phyloP scores from a whole-genome alignment of 2,888 invertebrate species.

The Tridacna gigas region DNA sequence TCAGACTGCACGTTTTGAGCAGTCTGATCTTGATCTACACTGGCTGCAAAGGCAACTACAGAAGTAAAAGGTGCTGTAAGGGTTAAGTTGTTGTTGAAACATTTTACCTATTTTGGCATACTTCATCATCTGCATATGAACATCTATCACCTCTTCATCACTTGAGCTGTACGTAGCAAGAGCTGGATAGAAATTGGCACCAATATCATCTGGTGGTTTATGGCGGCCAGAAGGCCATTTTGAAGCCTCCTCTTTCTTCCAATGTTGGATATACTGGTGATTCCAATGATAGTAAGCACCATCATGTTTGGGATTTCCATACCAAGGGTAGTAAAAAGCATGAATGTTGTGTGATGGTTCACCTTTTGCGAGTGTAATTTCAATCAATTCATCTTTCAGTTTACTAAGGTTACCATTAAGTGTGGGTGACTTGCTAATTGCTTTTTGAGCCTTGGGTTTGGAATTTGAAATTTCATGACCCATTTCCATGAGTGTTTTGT shows the following conservation, averaged over 20 bases:
- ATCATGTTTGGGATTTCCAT: slow-evolving; percentile 81
- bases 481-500: slow-evolving; percentile 20
- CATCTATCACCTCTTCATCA: slow-evolving; percentile 86
- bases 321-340: slow-evolving; percentile 86
- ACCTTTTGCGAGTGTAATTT: neutral
- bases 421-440: neutral
- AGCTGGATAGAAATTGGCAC: slow-evolving; percentile 86
- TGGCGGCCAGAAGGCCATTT: slow-evolving; percentile 86
- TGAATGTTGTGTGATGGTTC: slow-evolving; percentile 82
- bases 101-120: slow-evolving; percentile 86
- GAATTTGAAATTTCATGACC: neutral
- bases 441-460: neutral
- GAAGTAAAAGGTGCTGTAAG: no score
- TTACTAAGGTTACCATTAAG: neutral
- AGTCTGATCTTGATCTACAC: no score
- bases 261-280: slow-evolving; percentile 83
- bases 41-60: no score
- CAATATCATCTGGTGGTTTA: slow-evolving; percentile 87
- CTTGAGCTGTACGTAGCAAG: slow-evolving; percentile 87
- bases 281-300: slow-evolving; percentile 85
- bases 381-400: neutral
- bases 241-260: slow-evolving; percentile 83
- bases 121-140: slow-evolving; percentile 88
- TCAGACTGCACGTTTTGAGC: no score
- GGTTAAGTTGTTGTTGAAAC: no score